Conservation (phyloP, 2,888 invertebrate genomes). For the Carpatolechia fugitivella region DNA sequence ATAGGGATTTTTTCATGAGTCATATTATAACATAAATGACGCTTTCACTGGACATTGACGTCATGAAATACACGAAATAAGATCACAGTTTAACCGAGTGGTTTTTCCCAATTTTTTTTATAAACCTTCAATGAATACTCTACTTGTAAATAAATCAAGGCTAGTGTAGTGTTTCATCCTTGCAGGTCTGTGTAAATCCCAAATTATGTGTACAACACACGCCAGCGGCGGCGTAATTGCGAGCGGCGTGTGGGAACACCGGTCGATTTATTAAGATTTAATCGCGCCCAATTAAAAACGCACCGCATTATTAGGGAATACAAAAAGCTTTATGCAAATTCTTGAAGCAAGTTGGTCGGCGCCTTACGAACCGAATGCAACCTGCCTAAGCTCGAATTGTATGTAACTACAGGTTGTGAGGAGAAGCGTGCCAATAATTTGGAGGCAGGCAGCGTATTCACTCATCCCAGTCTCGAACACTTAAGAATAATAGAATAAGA, state of each 20-base stretch:
- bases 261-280: constrained; percentile 75
- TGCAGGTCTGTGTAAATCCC: background rate
- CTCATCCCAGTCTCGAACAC: too few species aligned
- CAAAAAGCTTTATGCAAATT: constrained; percentile 64
- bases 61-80: too few species aligned
- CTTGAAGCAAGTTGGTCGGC: constrained; percentile 32
- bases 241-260: constrained; percentile 64
- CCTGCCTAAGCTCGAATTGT: background rate
- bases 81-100: too few species aligned
- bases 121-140: too few species aligned
- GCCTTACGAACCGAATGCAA: constrained; percentile 34
- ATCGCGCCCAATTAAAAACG: constrained; percentile 72
- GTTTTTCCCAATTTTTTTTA: too few species aligned
- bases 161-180: background rate
- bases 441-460: too few species aligned
- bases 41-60: too few species aligned
- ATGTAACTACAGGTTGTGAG: background rate
- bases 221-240: constrained; percentile 68
- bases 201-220: constrained; percentile 38
- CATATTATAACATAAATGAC: too few species aligned
- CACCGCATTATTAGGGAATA: constrained; percentile 60
- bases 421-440: background rate
- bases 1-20: too few species aligned
- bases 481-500: too few species aligned
- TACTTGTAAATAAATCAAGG: constrained; percentile 42